These are phyloP conservation scores for Noctua janthe DNA, from an alignment of 2,888 invertebrate genomes.

Conservation along the genomic window DNA sequence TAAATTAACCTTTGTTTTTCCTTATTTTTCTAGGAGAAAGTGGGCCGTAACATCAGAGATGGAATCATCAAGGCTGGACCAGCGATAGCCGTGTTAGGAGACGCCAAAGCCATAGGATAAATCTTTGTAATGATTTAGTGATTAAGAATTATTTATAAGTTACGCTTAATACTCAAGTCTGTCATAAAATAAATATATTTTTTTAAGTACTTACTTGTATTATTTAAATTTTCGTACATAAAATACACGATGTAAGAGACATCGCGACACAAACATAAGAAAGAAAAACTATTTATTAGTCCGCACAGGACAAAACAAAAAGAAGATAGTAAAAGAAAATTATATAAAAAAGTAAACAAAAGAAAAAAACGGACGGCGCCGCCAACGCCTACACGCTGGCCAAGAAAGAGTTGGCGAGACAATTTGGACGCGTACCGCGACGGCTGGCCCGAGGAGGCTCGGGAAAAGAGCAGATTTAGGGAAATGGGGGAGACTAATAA, in stretches of 20 bases:
- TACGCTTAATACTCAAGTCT: constrained; percentile 44
- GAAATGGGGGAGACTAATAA: too few relatives aligned
- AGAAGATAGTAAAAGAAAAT: too few relatives aligned
- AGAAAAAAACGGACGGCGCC: too few relatives aligned
- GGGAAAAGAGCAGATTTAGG: too few relatives aligned
- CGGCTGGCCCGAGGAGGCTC: too few relatives aligned
- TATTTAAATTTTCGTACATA: background rate
- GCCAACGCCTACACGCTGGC: too few relatives aligned
- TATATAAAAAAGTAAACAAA: too few relatives aligned
- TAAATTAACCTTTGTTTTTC: background rate
- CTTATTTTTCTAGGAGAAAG: constrained; percentile 71
- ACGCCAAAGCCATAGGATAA: constrained; percentile 67
- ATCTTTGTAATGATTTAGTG: background rate
- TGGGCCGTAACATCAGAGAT: constrained; percentile 74
- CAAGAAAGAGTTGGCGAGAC: too few relatives aligned
- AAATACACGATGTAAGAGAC: background rate
- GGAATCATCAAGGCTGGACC: constrained; percentile 79
- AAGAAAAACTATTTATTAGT: too few relatives aligned
- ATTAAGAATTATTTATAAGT: constrained; percentile 28
- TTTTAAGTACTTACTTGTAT: constrained; percentile 19
- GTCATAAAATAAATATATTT: constrained; percentile 32
- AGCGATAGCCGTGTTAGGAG: constrained; percentile 74
- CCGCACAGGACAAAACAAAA: too few relatives aligned
- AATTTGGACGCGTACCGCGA: too few relatives aligned
- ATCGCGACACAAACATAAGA: background rate